Evolutionary conservation across 2,113 vertebrate species (phyloP), one percentile per base, ranked within the genome.

Genomic region (Eubucco bourcierii): DNA sequence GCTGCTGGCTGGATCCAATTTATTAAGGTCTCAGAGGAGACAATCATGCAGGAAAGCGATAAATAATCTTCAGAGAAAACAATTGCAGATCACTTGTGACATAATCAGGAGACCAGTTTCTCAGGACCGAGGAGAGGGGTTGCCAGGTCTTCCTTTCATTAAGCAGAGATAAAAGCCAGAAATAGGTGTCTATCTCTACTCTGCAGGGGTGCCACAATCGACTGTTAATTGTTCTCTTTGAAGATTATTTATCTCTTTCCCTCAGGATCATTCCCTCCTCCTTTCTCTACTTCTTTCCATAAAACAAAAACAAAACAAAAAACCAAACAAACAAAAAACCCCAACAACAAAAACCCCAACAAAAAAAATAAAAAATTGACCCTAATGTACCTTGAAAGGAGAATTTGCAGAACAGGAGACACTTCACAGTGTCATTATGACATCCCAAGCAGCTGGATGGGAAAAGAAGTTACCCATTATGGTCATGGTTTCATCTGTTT

Each of bases 201-300:
- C 65, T 86, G 72, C 80, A 93, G 86, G 9, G 8, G 68, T 5
- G 4, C 65, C 78, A 83, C 85, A 94, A 97, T 74, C 90, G 87
- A 96, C 53, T 95, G 90, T 85, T 95, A 96, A 96, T 96, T 93
- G 93, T 96, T 94, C 76, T 87, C 34, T 94, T 87, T 90, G 90
- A 93, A 89, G 86, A 96, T 95, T 92, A 89, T 95, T 95, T 95
- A 93, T 95, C 94, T 94, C 58, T 70, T 72, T 85, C 81, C 84
- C 91, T 79, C 89, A 85, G 93, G 84, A 94, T 95, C 8, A 0
- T 59, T 87, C 91, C 61, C 63, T 73, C 60, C 59, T 89, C 39
- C 59, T 15, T 1, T 68, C 34, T 80, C 90, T 83, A 41, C 56
- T 82, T 74, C 80, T 84, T 82, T 58, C 41, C 61, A 93, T 89